These are phyloP conservation scores for Alcedo atthis DNA, from an alignment of 2,797 vertebrate species.

Conservation along the genomic window DNA sequence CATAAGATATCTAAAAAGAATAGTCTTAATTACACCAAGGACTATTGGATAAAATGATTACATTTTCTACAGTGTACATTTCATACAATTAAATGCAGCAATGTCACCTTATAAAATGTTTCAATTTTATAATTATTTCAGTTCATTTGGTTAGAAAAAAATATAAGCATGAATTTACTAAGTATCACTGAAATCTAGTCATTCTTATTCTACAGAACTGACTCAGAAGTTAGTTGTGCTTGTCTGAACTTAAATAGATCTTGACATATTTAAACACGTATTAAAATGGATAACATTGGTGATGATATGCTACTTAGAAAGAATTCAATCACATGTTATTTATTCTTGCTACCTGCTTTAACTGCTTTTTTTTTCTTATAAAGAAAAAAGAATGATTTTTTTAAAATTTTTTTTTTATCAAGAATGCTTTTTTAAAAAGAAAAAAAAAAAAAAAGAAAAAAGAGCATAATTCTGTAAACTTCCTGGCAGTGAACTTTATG, in stretches of 20 bases:
- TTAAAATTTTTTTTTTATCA: constrained; percentile 29
- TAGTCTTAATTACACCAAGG: constrained; percentile 80
- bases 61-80: constrained; percentile 81
- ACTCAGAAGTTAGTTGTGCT: constrained; percentile 80
- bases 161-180: constrained; percentile 77
- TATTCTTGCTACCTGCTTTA: constrained; percentile 60
- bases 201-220: constrained; percentile 68
- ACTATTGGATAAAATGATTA: constrained; percentile 79
- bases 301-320: constrained; percentile 69
- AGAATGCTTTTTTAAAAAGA: neutral
- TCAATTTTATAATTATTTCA: constrained; percentile 86
- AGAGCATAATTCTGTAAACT: constrained; percentile 52
- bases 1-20: constrained; percentile 72
- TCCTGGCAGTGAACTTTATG: constrained; percentile 64
- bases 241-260: constrained; percentile 82
- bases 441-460: neutral
- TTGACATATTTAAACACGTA: constrained; percentile 81
- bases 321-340: constrained; percentile 62
- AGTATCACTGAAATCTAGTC: constrained; percentile 77
- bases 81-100: constrained; percentile 79
- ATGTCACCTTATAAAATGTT: constrained; percentile 81
- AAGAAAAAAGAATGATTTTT: neutral
- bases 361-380: neutral
- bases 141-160: constrained; percentile 82
- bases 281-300: constrained; percentile 76